Conservation (phyloP, 2,888 invertebrate genomes). For the Amphipoea oculea region DNA sequence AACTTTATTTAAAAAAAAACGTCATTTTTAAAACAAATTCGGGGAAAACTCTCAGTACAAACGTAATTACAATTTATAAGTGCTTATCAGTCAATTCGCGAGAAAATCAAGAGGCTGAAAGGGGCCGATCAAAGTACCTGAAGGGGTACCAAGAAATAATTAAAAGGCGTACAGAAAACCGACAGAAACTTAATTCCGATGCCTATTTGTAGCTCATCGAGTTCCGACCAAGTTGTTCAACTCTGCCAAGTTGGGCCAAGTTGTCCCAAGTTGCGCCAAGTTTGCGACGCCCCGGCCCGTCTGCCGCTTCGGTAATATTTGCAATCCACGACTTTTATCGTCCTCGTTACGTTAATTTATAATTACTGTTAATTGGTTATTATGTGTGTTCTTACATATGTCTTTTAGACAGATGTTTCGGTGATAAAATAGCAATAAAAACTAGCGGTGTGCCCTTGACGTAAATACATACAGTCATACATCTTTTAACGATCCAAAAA, state of each 20-base stretch:
- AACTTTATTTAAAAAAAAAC: slow-evolving; percentile 43
- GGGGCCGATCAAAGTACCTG: slow-evolving; percentile 81
- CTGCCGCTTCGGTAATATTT: slow-evolving; percentile 82
- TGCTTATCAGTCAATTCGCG: slow-evolving; percentile 75
- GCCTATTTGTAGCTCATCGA: slow-evolving; percentile 89
- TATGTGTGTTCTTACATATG: slow-evolving; percentile 52
- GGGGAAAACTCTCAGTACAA: slow-evolving; percentile 58
- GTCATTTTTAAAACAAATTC: slow-evolving; percentile 50
- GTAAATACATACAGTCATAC: not conserved
- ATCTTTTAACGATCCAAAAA: not conserved
- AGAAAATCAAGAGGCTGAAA: slow-evolving; percentile 76
- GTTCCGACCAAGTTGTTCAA: slow-evolving; percentile 74
- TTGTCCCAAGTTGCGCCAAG: slow-evolving; percentile 62
- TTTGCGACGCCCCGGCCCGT: slow-evolving; percentile 68
- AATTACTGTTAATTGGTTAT: slow-evolving; percentile 86
- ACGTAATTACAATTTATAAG: slow-evolving; percentile 77
- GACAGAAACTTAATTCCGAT: slow-evolving; percentile 87
- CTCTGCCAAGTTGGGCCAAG: slow-evolving; percentile 75
- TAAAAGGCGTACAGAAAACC: slow-evolving; percentile 88
- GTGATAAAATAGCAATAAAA: not conserved
- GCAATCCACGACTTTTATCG: slow-evolving; percentile 82
- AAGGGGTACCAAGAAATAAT: slow-evolving; percentile 85
- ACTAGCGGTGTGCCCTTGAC: not conserved
- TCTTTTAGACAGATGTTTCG: not conserved
- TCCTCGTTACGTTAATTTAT: slow-evolving; percentile 83